Evolutionary conservation across 2,797 vertebrate genomes (phyloP).

Genomic region (Babyrousa celebensis): DNA sequence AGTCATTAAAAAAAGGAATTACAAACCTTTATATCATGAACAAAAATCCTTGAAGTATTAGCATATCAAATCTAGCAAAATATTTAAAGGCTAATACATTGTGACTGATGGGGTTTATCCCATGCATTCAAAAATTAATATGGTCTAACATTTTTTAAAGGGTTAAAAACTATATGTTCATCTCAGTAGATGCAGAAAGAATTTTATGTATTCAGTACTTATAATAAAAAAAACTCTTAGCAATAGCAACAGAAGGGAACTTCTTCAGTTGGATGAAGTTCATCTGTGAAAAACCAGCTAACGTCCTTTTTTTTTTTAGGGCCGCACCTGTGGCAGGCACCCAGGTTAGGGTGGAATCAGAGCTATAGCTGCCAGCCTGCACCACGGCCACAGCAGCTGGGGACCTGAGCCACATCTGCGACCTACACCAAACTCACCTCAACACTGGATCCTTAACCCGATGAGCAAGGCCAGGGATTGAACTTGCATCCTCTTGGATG

Average conservation of each 20-base stretch:
- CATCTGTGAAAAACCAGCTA: neutral
- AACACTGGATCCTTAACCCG: too few species aligned
- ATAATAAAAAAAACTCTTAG: neutral
- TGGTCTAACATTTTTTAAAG: neutral
- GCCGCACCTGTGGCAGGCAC: too few species aligned
- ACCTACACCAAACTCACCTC: too few species aligned
- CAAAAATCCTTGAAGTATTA: neutral
- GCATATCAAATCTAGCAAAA: neutral
- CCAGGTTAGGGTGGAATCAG: too few species aligned
- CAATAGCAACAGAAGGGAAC: neutral
- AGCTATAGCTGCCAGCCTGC: too few species aligned
- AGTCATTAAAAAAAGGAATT: neutral
- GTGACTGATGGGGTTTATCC: neutral
- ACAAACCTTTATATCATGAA: neutral
- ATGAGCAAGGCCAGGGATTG: too few species aligned
- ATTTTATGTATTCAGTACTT: conserved; percentile 13
- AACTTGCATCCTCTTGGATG: too few species aligned
- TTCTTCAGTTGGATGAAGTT: neutral
- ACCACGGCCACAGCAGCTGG: too few species aligned
- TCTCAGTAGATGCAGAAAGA: neutral
- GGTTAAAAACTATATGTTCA: neutral
- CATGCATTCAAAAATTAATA: neutral
- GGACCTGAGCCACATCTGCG: too few species aligned
- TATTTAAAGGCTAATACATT: neutral
- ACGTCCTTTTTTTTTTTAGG: neutral